Conservation (phyloP, 1,140 invertebrate genomes). For the Pectinophora gossypiella region DNA sequence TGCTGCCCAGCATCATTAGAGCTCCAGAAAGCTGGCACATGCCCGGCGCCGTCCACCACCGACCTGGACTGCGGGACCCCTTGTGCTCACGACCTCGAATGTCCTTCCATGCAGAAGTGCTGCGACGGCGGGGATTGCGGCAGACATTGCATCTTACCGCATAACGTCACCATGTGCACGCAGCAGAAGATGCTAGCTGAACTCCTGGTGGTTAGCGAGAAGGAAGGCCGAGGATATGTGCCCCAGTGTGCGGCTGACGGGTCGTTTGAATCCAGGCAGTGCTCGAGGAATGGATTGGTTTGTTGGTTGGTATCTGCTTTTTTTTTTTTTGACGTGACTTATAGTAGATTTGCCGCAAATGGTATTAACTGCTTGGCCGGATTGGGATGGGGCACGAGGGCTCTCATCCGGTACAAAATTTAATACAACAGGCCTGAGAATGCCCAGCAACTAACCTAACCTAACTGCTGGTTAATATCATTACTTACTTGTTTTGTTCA, state of each 20-base stretch:
- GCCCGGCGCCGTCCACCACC: slow-evolving; percentile 73
- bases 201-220: slow-evolving; percentile 84
- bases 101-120: slow-evolving; percentile 87
- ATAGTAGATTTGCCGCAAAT: no score
- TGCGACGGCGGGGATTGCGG: slow-evolving; percentile 83
- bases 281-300: slow-evolving; percentile 87
- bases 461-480: no score
- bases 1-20: slow-evolving; percentile 87
- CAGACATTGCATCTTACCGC: slow-evolving; percentile 80
- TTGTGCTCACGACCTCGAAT: slow-evolving; percentile 87
- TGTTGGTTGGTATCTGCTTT: slow-evolving; percentile 79
- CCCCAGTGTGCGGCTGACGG: slow-evolving; percentile 86
- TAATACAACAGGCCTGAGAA: no score
- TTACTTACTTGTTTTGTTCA: no score
- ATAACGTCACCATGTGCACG: slow-evolving; percentile 83
- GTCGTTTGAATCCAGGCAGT: slow-evolving; percentile 83
- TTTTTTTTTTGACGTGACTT: no score
- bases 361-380: no score
- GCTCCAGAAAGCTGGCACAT: slow-evolving; percentile 85
- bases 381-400: no score
- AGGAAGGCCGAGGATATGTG: slow-evolving; percentile 87
- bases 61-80: slow-evolving; percentile 77
- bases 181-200: slow-evolving; percentile 87
- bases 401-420: no score
- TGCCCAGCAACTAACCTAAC: no score